Evolutionary conservation across 2,113 vertebrate species (phyloP).

Genomic region (Fulmarus glacialis): DNA sequence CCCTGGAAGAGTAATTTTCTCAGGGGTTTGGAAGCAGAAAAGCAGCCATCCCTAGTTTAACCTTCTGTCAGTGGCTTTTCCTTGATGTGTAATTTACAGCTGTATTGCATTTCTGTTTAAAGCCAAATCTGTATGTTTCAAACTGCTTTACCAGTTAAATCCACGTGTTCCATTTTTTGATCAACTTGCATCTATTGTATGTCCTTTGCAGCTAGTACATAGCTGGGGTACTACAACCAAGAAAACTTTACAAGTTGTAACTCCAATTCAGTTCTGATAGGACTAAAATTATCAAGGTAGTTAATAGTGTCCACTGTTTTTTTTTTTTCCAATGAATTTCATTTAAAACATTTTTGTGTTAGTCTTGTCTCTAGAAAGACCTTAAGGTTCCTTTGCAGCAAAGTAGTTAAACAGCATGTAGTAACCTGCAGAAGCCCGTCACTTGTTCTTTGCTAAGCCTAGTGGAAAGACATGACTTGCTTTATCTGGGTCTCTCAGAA

Average conservation of each 20-base stretch:
- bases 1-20: neutral
- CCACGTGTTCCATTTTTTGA: neutral
- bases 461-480: neutral
- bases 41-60: neutral
- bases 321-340: neutral
- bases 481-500: neutral
- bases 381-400: neutral
- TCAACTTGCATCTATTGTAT: neutral
- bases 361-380: neutral
- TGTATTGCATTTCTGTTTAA: neutral
- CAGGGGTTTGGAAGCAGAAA: neutral
- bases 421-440: neutral
- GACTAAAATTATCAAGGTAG: neutral
- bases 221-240: neutral
- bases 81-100: neutral
- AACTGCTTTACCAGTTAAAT: neutral
- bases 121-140: neutral
- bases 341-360: neutral
- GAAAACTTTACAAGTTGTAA: neutral
- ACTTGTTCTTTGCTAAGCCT: neutral
- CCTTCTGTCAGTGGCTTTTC: neutral
- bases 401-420: neutral
- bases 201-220: neutral
- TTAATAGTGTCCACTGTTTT: neutral
- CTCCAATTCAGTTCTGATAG: neutral